These are phyloP conservation scores for Centroberyx gerrardi DNA, from an alignment of 2,797 vertebrate species.

Conservation along the genomic window DNA sequence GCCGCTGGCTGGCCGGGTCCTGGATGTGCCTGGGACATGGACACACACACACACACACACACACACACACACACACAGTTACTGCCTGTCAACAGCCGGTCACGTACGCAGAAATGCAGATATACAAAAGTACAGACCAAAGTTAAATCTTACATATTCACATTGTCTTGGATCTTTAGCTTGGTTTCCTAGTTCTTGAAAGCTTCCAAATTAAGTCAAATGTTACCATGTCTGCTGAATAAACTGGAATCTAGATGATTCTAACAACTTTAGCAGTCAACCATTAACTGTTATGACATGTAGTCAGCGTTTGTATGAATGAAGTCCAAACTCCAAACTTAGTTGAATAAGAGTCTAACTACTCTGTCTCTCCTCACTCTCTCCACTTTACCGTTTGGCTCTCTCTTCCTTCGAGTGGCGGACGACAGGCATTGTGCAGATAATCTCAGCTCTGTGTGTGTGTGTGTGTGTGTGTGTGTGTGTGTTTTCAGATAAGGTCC, in stretches of 20 bases:
- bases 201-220: conserved; percentile 20
- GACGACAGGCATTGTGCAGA: conserved; percentile 65
- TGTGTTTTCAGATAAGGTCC: conserved; percentile 36
- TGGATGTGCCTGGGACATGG: conserved; percentile 86
- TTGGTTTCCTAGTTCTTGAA: background rate
- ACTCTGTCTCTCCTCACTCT: background rate
- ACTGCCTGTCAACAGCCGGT: background rate
- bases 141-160: background rate
- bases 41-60: conserved; percentile 18
- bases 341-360: background rate
- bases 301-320: conserved; percentile 6
- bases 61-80: background rate
- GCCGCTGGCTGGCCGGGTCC: conserved; percentile 88
- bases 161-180: background rate
- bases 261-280: conserved; percentile 20
- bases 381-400: conserved; percentile 63
- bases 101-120: conserved; percentile 3
- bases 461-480: background rate
- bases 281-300: conserved; percentile 49
- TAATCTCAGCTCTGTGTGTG: conserved; percentile 1
- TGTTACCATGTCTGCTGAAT: conserved; percentile 5
- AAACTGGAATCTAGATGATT: conserved; percentile 2
- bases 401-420: conserved; percentile 37
- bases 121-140: conserved; percentile 3
- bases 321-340: conserved; percentile 65